Evolutionary conservation across 2,888 invertebrate genomes (phyloP), one percentile per base, ranked within the genome.

Genomic region (Lasius fuliginosus): DNA sequence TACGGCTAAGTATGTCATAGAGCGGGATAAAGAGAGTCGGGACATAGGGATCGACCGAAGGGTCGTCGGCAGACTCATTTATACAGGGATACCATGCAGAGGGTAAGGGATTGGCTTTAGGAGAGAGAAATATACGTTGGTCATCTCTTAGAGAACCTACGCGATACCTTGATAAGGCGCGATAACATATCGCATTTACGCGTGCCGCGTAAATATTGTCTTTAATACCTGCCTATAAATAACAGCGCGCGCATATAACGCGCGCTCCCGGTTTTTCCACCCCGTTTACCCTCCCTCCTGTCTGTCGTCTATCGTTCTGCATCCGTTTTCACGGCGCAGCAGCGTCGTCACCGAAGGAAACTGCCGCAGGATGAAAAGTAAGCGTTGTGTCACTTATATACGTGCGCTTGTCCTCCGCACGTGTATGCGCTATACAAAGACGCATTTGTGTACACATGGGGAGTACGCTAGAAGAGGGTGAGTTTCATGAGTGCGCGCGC

Each of bases 191-290:
- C 87, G 87, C 60, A 53, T 53, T 53, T 53, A 53, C 49, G 49
- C 18, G 49, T 53, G 8, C 6, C 49, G 49, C 49, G 49, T 53
- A 53, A 53, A 53, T 53, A 53, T 58, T 23, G 58, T 23, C n/a
- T 58, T 23, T 58, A 58, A 58, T 58, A 33, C 60, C 67, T 68
- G 30, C 76, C 86, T 90, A 91, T 91, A 91, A 92, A 92, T 91
- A 92, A 92, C 82, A 76, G 11, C 77, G 56, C 64, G 76, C 23
- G 8, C 56, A 53, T 69, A 76, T 68, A 74, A 81, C 75, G 76
- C 77, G 67, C 75, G 81, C 58, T 64, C 62, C 62, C 74, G 77
- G 79, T 67, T 88, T 89, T 87, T 84, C 89, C 65, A 67, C 75
- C 62, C 68, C 69, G 30, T 62, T 68, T 64, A 65, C 27, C 40